Evolutionary conservation across 2,888 invertebrate genomes (phyloP).

Genomic region (Synergus umbraculus): DNA sequence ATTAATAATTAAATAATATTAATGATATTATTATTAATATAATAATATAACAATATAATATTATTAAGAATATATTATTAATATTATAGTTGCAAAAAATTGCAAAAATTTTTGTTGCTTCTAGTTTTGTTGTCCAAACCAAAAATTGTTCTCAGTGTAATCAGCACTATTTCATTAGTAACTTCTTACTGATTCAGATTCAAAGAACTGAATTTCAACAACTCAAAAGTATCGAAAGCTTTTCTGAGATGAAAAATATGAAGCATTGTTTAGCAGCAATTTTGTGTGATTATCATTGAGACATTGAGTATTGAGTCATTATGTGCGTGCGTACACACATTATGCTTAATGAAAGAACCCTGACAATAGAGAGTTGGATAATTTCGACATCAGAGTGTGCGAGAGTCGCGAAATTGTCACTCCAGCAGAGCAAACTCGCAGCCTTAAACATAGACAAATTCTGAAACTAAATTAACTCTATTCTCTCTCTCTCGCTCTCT

Average conservation of each 20-base stretch:
- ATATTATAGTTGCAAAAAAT: no score
- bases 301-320: constrained; percentile 11
- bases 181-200: no score
- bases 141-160: no score
- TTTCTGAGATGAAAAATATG: background rate
- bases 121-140: no score
- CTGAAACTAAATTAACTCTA: constrained; percentile 30
- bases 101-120: no score
- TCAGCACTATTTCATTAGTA: no score
- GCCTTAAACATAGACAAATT: constrained; percentile 41
- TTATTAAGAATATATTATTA: no score
- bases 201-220: no score
- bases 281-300: background rate
- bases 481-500: background rate
- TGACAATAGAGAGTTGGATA: constrained; percentile 36
- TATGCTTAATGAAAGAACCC: constrained; percentile 37
- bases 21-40: no score
- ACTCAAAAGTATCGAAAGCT: background rate
- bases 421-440: constrained; percentile 36
- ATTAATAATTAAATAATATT: no score
- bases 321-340: background rate
- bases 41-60: no score
- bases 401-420: constrained; percentile 39
- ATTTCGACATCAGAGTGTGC: constrained; percentile 30
- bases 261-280: background rate